Base-by-base conservation (phyloP, 2,113 vertebrate genomes). In the Pseudorectes ferrugineus region DNA sequence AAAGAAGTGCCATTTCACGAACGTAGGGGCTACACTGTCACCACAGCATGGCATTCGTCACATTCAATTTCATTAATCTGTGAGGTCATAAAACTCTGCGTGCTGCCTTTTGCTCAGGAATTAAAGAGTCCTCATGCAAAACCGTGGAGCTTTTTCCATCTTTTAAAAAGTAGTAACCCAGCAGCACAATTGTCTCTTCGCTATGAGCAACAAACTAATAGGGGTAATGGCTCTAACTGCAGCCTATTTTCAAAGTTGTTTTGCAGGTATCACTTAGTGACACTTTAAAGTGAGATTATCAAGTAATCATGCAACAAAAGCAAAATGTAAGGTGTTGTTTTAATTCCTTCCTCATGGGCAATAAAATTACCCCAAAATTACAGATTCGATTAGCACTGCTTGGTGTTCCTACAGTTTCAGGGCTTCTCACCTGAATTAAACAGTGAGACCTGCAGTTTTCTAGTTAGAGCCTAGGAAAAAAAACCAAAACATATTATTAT, bases 51-150 rank as follows among this genome's bases (percentile, higher is more conserved):
- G 92, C 92, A 94, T 45, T 62, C 26, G 0, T 97, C 92, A 73
- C 40, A 23, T n/a, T 67, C 48, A 77, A 78, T 97, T 21, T 79
- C 93, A 97, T 95, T 92, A 51, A 94, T 94, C 83, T 94, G 38
- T 20, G 62, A 90, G 75, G 36, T 33, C 91, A 89, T 85, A 94
- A 94, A 96, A 92, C 26, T 8, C 48, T 58, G 16, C 35, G 10
- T 26, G 70, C 76, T 92, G 48, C 58, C 63, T 75, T 77, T 65
- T 76, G 62, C 72, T 94, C 26, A 74, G 79, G 54, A 86, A 91
- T 46, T 62, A n/a, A n/a, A 45, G 42, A 62, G 26, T 21, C 51
- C 55, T 14, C 38, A 12, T 82, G 80, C 82, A 78, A 95, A 92
- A 76, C 31, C 58, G 21, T 33, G 71, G 21, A 77, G 76, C 6